These are phyloP conservation scores for Matsumyia berberina DNA, from an alignment of 2,888 invertebrate species.

Conservation along the genomic window DNA sequence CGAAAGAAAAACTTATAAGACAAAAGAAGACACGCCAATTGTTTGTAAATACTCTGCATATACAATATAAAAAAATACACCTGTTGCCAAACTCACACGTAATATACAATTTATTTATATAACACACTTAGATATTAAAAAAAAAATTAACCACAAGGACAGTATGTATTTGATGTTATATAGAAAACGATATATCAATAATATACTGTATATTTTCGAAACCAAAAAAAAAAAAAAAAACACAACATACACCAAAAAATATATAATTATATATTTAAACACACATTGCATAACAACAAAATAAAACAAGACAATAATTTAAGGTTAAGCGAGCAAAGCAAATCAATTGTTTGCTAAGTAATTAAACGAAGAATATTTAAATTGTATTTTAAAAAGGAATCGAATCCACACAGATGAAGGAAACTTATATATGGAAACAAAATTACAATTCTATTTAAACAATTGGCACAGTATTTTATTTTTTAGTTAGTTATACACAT, in stretches of 20 bases:
- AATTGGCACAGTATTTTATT: not conserved
- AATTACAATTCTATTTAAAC: slow-evolving; percentile 17
- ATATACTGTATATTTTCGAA: slow-evolving; percentile 44
- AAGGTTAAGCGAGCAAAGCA: slow-evolving; percentile 55
- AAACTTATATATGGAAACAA: slow-evolving; percentile 1
- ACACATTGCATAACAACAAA: slow-evolving; percentile 44
- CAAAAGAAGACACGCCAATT: slow-evolving; percentile 34
- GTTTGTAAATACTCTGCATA: slow-evolving; percentile 60
- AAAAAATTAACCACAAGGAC: slow-evolving; percentile 3
- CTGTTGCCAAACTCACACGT: slow-evolving; percentile 47
- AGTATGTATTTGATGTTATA: slow-evolving; percentile 31
- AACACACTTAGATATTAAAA: slow-evolving; percentile 15
- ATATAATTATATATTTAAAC: slow-evolving; percentile 23
- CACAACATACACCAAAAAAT: slow-evolving; percentile 6
- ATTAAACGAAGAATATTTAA: slow-evolving; percentile 6
- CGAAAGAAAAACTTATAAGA: slow-evolving; percentile 1
- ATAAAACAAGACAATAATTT: slow-evolving; percentile 73
- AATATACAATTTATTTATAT: slow-evolving; percentile 20
- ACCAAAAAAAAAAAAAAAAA: slow-evolving; percentile 3
- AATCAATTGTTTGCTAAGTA: slow-evolving; percentile 24
- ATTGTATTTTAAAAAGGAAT: slow-evolving; percentile 7
- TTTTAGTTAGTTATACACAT: not conserved
- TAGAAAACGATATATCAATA: slow-evolving; percentile 2
- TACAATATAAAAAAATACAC: slow-evolving; percentile 21
- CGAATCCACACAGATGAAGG: slow-evolving; percentile 12